Evolutionary conservation across 2,113 vertebrate genomes (phyloP).

Genomic region (Rhinoderma darwinii): DNA sequence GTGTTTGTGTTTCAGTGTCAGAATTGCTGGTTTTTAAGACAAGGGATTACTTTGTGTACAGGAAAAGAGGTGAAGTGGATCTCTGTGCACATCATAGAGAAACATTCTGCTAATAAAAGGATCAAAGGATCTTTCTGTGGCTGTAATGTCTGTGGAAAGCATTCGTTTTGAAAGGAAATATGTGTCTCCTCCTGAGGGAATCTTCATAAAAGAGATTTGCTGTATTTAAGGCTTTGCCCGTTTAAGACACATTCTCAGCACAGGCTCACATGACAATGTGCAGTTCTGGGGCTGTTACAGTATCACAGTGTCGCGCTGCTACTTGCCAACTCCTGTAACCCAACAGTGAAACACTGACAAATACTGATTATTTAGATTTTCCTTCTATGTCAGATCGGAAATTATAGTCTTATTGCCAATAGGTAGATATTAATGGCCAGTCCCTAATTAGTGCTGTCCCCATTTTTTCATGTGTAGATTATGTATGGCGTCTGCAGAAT

Average conservation of each 20-base stretch:
- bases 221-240: constrained; percentile 34
- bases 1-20: constrained; percentile 55
- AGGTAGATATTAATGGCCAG: neutral
- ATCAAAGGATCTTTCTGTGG: constrained; percentile 44
- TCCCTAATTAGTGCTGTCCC: neutral
- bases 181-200: constrained; percentile 56
- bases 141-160: constrained; percentile 53
- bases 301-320: neutral
- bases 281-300: neutral
- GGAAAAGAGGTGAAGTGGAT: constrained; percentile 47
- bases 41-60: constrained; percentile 44
- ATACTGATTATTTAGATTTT: neutral
- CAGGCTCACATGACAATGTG: constrained; percentile 16
- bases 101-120: constrained; percentile 55
- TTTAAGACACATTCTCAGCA: constrained; percentile 31
- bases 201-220: constrained; percentile 47
- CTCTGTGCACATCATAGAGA: constrained; percentile 46
- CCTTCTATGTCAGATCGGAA: neutral
- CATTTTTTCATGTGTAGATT: neutral
- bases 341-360: neutral
- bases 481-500: neutral
- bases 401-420: neutral
- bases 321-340: neutral
- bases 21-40: constrained; percentile 15
- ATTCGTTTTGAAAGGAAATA: constrained; percentile 55